A percentile compares a stretch with the other conserved stretches of the same genome.
phyloP scores from a whole-genome alignment of 1,140 invertebrate species.

The Nasonia giraulti region DNA sequence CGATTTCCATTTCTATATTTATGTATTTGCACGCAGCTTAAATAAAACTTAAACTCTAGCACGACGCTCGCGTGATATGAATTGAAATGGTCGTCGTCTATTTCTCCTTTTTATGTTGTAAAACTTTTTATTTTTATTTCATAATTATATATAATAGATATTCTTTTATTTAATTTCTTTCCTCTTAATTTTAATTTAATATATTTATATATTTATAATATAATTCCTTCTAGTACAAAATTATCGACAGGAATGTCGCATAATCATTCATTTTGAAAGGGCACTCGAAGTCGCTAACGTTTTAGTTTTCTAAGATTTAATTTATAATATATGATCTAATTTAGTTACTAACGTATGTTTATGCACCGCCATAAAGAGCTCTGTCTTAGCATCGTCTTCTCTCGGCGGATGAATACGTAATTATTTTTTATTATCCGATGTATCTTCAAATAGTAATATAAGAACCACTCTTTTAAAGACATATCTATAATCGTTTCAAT shows the following conservation, averaged over 20 bases:
- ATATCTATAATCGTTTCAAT: constrained; percentile 16
- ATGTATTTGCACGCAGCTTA: constrained; percentile 12
- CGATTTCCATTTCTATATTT: constrained; percentile 27
- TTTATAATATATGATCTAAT: constrained; percentile 29
- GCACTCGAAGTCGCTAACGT: constrained; percentile 53
- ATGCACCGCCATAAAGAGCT: neutral
- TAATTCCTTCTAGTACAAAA: constrained; percentile 67
- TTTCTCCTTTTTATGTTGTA: neutral
- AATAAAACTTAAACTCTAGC: constrained; percentile 39
- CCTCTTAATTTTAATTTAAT: constrained; percentile 12
- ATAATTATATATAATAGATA: neutral
- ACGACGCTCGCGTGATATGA: constrained; percentile 58
- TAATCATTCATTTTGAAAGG: constrained; percentile 52
- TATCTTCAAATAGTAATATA: neutral
- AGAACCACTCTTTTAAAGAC: neutral
- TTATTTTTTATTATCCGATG: neutral
- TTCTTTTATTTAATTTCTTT: constrained; percentile 1
- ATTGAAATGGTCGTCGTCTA: constrained; percentile 56
- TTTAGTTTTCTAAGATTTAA: constrained; percentile 20
- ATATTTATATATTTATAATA: constrained; percentile 15
- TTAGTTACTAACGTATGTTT: constrained; percentile 16
- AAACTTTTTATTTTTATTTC: constrained; percentile 10
- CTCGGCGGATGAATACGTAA: neutral
- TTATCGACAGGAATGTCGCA: constrained; percentile 61
- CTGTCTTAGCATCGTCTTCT: neutral